Evolutionary conservation across 2,888 invertebrate genomes (phyloP).

Genomic region (Xestobium rufovillosum): DNA sequence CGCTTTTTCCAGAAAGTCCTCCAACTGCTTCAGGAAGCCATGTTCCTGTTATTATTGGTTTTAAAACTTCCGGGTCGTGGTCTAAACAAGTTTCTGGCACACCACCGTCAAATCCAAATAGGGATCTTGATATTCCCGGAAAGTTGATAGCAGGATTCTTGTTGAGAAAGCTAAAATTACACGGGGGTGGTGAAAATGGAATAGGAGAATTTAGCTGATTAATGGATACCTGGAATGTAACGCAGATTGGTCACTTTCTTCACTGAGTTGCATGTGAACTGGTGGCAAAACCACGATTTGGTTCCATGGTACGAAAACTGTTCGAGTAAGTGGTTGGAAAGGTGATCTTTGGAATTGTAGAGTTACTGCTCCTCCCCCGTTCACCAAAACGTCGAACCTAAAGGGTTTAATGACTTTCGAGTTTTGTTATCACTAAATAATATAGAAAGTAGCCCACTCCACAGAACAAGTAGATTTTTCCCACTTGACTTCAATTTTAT

Average conservation of each 20-base stretch:
- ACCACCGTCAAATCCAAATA: slow-evolving; percentile 45
- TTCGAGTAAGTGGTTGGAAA: slow-evolving; percentile 79
- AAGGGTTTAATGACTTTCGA: no score
- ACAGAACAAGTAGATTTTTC: no score
- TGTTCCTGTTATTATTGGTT: slow-evolving; percentile 80
- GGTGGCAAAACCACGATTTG: slow-evolving; percentile 90
- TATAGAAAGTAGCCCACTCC: no score
- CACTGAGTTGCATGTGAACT: slow-evolving; percentile 77
- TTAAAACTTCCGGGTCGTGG: slow-evolving; percentile 78
- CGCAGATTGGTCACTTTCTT: slow-evolving; percentile 47
- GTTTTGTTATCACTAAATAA: no score
- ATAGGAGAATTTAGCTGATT: neutral
- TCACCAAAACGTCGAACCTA: slow-evolving; percentile 99
- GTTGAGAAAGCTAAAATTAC: slow-evolving; percentile 23
- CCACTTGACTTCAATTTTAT: no score
- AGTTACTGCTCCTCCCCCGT: slow-evolving; percentile 96
- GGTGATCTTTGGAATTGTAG: slow-evolving; percentile 94
- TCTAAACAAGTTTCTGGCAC: slow-evolving; percentile 66
- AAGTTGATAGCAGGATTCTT: slow-evolving; percentile 46
- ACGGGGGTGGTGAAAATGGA: neutral
- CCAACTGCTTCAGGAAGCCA: slow-evolving; percentile 88
- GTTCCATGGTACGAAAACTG: slow-evolving; percentile 96
- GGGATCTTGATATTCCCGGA: slow-evolving; percentile 49
- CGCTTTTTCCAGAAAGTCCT: slow-evolving; percentile 70
- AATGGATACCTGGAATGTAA: slow-evolving; percentile 31